These are phyloP conservation scores for Varanus komodoensis DNA, from an alignment of 2,113 vertebrate species.

Conservation along the genomic window DNA sequence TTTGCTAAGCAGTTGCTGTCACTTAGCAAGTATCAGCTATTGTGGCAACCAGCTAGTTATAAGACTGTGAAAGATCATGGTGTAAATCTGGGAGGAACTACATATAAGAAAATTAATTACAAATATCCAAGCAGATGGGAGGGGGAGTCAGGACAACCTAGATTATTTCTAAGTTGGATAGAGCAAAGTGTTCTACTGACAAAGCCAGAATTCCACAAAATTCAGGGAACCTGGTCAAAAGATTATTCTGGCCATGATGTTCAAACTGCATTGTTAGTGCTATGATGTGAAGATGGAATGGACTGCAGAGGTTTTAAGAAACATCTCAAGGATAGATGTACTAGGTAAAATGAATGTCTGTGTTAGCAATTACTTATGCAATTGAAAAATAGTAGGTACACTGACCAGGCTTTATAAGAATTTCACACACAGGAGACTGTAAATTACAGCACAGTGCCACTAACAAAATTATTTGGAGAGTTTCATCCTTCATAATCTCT, in stretches of 20 bases:
- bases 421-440: neutral
- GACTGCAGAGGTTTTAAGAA: slow-evolving; percentile 31
- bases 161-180: slow-evolving; percentile 37
- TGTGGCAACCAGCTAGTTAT: neutral
- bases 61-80: slow-evolving; percentile 13
- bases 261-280: slow-evolving; percentile 17
- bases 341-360: slow-evolving; percentile 22
- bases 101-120: neutral
- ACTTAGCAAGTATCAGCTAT: slow-evolving; percentile 35
- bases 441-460: slow-evolving; percentile 1
- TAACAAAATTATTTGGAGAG: slow-evolving; percentile 11
- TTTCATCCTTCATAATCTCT: slow-evolving; percentile 2
- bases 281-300: neutral
- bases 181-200: neutral
- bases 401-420: slow-evolving; percentile 16
- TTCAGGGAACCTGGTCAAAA: neutral
- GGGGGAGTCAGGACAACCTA: neutral
- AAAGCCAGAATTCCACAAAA: neutral
- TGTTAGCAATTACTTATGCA: slow-evolving; percentile 51
- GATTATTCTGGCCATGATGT: slow-evolving; percentile 14
- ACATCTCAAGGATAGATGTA: slow-evolving; percentile 29
- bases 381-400: slow-evolving; percentile 22
- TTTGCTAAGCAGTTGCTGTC: neutral
- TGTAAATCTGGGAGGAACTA: slow-evolving; percentile 35
- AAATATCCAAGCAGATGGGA: neutral